Conservation (phyloP, 2,113 vertebrate genomes). For the Sander lucioperca region DNA sequence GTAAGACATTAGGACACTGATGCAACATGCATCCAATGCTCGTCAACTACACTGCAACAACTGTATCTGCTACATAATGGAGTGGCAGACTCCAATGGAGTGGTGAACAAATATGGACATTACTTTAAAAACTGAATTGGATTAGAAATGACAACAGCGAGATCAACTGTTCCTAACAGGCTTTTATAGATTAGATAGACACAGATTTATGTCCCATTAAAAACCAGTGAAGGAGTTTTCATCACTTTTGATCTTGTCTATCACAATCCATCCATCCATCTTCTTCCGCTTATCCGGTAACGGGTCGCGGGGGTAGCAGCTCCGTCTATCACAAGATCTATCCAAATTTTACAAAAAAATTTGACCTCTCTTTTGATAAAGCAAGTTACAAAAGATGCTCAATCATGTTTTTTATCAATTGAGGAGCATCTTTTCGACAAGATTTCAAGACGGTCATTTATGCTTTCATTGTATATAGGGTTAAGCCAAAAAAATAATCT, state of each 20-base stretch:
- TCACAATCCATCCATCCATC: neutral
- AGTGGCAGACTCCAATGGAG: neutral
- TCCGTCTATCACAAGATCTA: too few species aligned
- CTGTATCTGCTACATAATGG: neutral
- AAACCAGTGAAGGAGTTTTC: neutral
- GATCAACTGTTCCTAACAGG: neutral
- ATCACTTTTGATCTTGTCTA: neutral
- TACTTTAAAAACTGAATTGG: neutral
- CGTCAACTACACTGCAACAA: neutral
- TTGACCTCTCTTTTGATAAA: neutral
- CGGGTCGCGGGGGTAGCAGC: too few species aligned
- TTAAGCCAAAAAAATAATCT: neutral
- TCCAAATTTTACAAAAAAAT: neutral
- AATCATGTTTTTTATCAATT: neutral
- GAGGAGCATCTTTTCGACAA: neutral
- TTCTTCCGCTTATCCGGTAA: too few species aligned
- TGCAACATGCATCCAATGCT: neutral
- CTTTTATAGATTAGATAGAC: too few species aligned
- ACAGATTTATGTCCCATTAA: neutral
- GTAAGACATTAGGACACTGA: neutral
- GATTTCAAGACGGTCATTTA: neutral
- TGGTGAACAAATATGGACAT: neutral
- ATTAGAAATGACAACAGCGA: constrained; percentile 8
- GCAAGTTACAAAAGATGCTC: neutral
- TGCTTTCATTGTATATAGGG: neutral